A percentile compares a stretch with the other conserved stretches of the same genome.
Evolutionary conservation across 1,140 invertebrate genomes (phyloP).

Genomic region (Cephus cinctus): DNA sequence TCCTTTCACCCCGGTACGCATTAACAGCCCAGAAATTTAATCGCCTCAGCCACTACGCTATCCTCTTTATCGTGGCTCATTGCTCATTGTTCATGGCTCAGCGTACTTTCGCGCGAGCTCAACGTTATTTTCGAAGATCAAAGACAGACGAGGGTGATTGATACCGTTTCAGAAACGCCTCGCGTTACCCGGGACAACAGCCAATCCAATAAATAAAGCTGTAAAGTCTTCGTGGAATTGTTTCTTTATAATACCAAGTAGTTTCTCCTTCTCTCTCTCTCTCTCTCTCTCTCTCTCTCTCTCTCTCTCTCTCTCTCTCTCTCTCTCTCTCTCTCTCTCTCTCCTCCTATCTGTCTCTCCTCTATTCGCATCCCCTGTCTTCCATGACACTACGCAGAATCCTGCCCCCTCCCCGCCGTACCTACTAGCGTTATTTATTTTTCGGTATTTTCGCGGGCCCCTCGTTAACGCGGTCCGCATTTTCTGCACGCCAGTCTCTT

Average conservation of each 20-base stretch:
- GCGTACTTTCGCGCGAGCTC: neutral
- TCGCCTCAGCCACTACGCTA: conserved; percentile 22
- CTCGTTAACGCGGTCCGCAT: conserved; percentile 33
- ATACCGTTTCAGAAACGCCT: conserved; percentile 13
- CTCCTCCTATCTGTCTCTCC: neutral
- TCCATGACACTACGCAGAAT: neutral
- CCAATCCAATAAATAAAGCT: conserved; percentile 14
- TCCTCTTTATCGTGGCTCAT: too few relatives aligned
- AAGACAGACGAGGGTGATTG: conserved; percentile 14
- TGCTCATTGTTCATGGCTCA: too few relatives aligned
- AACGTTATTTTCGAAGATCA: conserved; percentile 18
- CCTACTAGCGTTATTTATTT: conserved; percentile 6
- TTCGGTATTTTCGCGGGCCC: conserved; percentile 1
- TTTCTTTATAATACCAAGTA: conserved; percentile 17
- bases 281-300: neutral
- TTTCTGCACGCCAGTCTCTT: conserved; percentile 15
- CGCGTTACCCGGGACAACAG: conserved; percentile 5
- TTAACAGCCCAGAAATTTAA: conserved; percentile 24
- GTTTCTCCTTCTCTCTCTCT: neutral
- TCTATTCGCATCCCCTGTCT: neutral
- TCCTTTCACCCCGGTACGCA: conserved; percentile 5
- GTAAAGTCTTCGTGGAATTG: conserved; percentile 21
- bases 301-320: neutral
- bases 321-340: neutral
- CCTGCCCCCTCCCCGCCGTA: conserved; percentile 8